Conservation (phyloP, 2,113 vertebrate species). For the Neogale vison region DNA sequence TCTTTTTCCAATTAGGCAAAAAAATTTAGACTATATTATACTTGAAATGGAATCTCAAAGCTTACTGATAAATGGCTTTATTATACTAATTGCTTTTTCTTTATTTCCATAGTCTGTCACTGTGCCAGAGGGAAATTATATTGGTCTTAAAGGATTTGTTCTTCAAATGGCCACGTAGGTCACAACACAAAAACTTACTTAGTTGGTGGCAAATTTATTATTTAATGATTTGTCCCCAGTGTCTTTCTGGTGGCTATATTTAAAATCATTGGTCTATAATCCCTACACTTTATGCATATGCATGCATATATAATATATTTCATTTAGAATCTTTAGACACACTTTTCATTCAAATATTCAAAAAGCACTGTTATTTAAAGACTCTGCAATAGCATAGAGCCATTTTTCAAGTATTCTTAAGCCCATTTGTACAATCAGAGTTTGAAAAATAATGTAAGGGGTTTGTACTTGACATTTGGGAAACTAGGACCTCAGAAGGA, state of each 20-base stretch:
- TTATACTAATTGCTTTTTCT: conserved; percentile 58
- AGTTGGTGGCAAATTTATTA: conserved; percentile 55
- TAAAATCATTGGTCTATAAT: conserved; percentile 61
- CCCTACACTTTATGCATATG: conserved; percentile 53
- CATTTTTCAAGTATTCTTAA: conserved; percentile 47
- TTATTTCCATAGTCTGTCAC: conserved; percentile 49
- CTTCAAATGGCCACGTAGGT: conserved; percentile 53
- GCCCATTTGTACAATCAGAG: conserved; percentile 2
- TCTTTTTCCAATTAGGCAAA: not conserved
- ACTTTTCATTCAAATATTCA: conserved; percentile 65
- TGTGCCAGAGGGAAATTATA: conserved; percentile 61
- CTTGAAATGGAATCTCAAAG: conserved; percentile 26
- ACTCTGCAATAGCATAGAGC: not conserved
- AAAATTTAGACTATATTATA: not conserved
- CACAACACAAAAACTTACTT: conserved; percentile 50
- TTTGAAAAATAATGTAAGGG: conserved; percentile 35
- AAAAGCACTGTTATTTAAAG: conserved; percentile 52
- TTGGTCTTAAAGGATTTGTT: conserved; percentile 67
- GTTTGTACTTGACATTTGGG: conserved; percentile 43
- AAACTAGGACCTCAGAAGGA: conserved; percentile 26
- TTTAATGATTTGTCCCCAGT: conserved; percentile 42
- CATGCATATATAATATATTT: conserved; percentile 30
- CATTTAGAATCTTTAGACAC: conserved; percentile 45
- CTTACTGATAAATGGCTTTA: conserved; percentile 53
- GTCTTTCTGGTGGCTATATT: conserved; percentile 46